phyloP scores from a whole-genome alignment of 1,140 invertebrate genomes.

The Leptoteleia sp. region DNA sequence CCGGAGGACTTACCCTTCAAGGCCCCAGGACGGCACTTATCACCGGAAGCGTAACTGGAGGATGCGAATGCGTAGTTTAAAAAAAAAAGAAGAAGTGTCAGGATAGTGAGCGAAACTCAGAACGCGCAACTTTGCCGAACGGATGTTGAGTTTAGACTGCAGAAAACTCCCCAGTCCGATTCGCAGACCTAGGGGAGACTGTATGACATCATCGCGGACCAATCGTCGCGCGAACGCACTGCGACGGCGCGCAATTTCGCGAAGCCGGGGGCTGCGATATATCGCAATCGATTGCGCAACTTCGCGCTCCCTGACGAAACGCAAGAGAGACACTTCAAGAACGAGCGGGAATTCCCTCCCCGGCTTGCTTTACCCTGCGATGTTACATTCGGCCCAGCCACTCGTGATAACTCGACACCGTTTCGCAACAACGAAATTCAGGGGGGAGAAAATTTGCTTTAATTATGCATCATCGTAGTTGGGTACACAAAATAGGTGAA shows the following conservation, averaged over 20 bases:
- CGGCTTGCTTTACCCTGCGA: slow-evolving; percentile 48
- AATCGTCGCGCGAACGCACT: slow-evolving; percentile 64
- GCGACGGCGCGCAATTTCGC: slow-evolving; percentile 67
- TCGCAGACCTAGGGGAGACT: slow-evolving; percentile 79
- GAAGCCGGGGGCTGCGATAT: slow-evolving; percentile 74
- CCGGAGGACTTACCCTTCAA: slow-evolving; percentile 18
- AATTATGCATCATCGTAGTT: slow-evolving; percentile 12
- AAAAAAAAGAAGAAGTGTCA: slow-evolving; percentile 1
- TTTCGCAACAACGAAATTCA: not conserved
- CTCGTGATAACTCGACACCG: slow-evolving; percentile 25
- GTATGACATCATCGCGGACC: slow-evolving; percentile 79
- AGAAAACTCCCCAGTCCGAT: slow-evolving; percentile 80
- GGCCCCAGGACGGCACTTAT: slow-evolving; percentile 12
- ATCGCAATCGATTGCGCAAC: slow-evolving; percentile 79
- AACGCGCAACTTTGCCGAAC: slow-evolving; percentile 74
- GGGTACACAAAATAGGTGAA: not conserved
- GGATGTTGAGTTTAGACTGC: slow-evolving; percentile 78
- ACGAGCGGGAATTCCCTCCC: slow-evolving; percentile 66
- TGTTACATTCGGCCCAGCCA: slow-evolving; percentile 22
- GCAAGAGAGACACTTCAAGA: slow-evolving; percentile 57
- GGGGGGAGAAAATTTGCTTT: not conserved
- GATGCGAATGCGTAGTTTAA: not conserved
- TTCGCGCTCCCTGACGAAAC: slow-evolving; percentile 63
- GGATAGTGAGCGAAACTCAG: slow-evolving; percentile 57
- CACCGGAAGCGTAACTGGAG: slow-evolving; percentile 7